A percentile compares a stretch with the other conserved stretches of the same genome.
Conservation (phyloP, 2,888 invertebrate genomes). For the Lycophotia porphyrea region DNA sequence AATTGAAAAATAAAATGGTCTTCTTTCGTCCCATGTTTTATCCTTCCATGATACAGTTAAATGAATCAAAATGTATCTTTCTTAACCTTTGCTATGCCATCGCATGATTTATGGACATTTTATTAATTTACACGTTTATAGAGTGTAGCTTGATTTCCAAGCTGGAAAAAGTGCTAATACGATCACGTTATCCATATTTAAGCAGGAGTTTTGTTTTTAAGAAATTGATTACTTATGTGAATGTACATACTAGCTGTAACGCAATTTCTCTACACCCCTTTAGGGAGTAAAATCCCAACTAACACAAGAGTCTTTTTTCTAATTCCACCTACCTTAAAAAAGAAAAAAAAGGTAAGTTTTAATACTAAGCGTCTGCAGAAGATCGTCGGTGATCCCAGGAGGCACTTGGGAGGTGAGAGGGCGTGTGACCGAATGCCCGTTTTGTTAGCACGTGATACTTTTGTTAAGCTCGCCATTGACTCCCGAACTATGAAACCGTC, state of each 20-base stretch:
- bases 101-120: background rate
- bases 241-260: background rate
- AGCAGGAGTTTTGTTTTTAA: background rate
- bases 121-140: background rate
- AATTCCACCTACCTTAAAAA: constrained; percentile 23
- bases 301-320: constrained; percentile 12
- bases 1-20: too few species aligned
- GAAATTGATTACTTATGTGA: background rate
- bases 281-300: constrained; percentile 9
- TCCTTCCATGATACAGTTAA: background rate
- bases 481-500: constrained; percentile 62
- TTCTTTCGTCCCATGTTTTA: background rate
- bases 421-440: constrained; percentile 80
- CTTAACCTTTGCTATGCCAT: background rate
- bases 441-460: constrained; percentile 79
- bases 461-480: constrained; percentile 76
- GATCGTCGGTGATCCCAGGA: constrained; percentile 68
- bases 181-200: background rate
- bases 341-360: constrained; percentile 61
- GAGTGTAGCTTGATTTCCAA: background rate
- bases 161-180: too few species aligned
- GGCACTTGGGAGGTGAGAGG: constrained; percentile 73
- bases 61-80: background rate
- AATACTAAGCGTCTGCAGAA: constrained; percentile 48
- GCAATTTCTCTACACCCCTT: background rate